Conservation (phyloP, 1,140 invertebrate genomes). For the Brachystomella parvula region DNA sequence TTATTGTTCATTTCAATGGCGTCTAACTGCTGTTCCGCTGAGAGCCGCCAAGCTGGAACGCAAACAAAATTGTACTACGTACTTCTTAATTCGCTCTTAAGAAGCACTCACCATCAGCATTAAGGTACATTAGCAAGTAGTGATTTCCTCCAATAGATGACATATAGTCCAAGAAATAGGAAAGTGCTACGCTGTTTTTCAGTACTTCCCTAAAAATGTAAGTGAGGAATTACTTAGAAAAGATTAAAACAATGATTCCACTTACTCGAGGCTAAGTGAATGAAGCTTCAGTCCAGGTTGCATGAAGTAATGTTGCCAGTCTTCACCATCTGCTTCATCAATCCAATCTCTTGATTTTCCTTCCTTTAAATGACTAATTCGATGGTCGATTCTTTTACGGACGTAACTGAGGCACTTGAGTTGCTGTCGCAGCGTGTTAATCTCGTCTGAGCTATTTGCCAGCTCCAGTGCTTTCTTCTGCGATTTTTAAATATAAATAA, state of each 20-base stretch:
- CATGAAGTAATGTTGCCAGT: conserved; percentile 43
- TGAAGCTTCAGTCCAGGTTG: conserved; percentile 51
- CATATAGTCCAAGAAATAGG: conserved; percentile 76
- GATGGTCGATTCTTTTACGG: conserved; percentile 61
- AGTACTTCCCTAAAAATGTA: conserved; percentile 68
- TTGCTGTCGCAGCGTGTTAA: conserved; percentile 69
- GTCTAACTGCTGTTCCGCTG: conserved; percentile 66
- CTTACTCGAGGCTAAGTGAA: conserved; percentile 41
- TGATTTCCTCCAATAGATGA: conserved; percentile 60
- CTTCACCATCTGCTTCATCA: conserved; percentile 34
- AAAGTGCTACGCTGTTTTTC: conserved; percentile 68
- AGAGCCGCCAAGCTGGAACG: conserved; percentile 60
- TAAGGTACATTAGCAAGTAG: conserved; percentile 74
- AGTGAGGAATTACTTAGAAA: too few relatives aligned
- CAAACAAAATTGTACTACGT: too few relatives aligned
- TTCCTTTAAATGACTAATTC: conserved; percentile 55
- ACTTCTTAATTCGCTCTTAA: not conserved
- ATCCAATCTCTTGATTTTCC: conserved; percentile 41
- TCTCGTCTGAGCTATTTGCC: not conserved
- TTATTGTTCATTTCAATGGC: conserved; percentile 47
- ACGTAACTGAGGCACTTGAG: conserved; percentile 79
- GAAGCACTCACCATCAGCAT: conserved; percentile 57
- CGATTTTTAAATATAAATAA: too few relatives aligned
- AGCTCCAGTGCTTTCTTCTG: conserved; percentile 3
- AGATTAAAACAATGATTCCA: too few relatives aligned